phyloP scores from a whole-genome alignment of 2,888 invertebrate genomes.

The Pogonocherus hispidulus region DNA sequence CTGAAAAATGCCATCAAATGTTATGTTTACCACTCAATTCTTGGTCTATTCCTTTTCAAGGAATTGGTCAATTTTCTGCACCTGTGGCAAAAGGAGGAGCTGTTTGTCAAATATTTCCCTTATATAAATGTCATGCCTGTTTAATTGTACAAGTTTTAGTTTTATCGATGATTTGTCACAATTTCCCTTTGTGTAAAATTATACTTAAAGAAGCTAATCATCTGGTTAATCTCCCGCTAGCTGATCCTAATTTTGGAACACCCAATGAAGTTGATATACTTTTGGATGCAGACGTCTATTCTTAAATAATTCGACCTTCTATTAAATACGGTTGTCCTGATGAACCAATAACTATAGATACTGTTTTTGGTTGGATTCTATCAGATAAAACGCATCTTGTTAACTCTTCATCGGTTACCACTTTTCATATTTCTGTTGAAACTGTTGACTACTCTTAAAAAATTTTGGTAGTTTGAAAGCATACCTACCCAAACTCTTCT shows the following conservation, averaged over 20 bases:
- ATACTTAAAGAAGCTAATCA: neutral
- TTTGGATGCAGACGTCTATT: too few relatives aligned
- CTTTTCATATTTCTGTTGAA: neutral
- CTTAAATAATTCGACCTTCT: neutral
- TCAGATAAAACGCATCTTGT: neutral
- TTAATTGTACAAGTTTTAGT: neutral
- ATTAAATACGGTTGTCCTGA: neutral
- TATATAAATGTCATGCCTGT: neutral
- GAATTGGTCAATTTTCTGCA: neutral
- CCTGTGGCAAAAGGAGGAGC: neutral
- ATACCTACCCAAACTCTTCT: conserved; percentile 4
- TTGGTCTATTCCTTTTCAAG: neutral
- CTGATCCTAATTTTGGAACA: neutral
- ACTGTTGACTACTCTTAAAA: neutral
- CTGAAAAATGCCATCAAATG: neutral
- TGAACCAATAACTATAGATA: conserved; percentile 9
- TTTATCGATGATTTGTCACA: neutral
- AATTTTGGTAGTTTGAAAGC: conserved; percentile 31
- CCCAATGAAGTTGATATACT: too few relatives aligned
- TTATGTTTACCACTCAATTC: neutral
- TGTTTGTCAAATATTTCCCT: neutral
- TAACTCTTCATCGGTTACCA: neutral
- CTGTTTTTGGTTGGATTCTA: conserved; percentile 12
- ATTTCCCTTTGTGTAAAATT: neutral
- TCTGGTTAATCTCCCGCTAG: neutral